Percentiles rank a stretch among this genome's conserved stretches.
These are phyloP conservation scores for Mycteria americana DNA, from an alignment of 2,797 vertebrate genomes.

Conservation along the genomic window DNA sequence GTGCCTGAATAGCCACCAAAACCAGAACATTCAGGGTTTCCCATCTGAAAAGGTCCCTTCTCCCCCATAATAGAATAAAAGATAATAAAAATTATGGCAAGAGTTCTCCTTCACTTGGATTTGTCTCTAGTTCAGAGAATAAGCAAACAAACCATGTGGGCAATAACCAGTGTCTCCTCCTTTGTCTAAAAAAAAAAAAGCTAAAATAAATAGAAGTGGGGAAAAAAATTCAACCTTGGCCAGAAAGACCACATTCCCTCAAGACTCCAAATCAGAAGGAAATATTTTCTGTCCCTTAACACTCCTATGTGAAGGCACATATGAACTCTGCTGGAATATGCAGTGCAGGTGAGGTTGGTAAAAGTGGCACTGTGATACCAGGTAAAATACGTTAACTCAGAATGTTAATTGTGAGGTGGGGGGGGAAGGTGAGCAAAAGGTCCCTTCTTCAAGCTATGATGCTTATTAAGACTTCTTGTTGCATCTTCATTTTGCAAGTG, in stretches of 20 bases:
- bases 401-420: background rate
- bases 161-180: background rate
- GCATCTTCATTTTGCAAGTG: background rate
- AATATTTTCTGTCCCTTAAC: background rate
- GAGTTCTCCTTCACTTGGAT: background rate
- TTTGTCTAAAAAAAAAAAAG: background rate
- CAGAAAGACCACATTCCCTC: constrained; percentile 32
- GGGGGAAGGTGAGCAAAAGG: background rate
- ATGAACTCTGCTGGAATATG: background rate
- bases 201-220: background rate
- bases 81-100: background rate
- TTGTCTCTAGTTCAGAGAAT: background rate
- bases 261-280: constrained; percentile 9
- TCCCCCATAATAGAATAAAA: background rate
- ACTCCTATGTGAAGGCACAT: background rate
- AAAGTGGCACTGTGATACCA: background rate
- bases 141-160: background rate
- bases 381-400: background rate
- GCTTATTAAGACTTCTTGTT: background rate
- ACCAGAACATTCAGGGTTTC: background rate
- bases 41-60: background rate
- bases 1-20: background rate
- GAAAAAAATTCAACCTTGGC: background rate
- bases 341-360: background rate
- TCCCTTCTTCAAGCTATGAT: background rate